Conservation (phyloP, 2,888 invertebrate species). For the Blera fallax region DNA sequence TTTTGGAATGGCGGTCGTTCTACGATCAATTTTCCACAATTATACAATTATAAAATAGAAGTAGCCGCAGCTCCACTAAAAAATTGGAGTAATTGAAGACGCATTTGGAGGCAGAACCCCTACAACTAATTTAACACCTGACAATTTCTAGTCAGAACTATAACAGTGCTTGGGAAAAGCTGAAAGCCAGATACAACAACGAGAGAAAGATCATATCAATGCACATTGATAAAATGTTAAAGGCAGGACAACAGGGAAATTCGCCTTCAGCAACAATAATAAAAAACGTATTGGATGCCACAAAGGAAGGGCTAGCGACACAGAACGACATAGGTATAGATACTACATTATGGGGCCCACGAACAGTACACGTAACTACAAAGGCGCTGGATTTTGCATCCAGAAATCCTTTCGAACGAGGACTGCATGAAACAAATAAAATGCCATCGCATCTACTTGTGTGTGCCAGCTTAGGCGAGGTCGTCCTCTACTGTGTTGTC, state of each 20-base stretch:
- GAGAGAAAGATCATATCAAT: not conserved
- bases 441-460: no score
- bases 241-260: no score
- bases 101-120: slow-evolving; percentile 13
- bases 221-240: not conserved
- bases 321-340: not conserved
- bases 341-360: not conserved
- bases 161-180: not conserved
- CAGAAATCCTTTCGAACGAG: no score
- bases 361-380: no score
- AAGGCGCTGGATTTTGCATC: no score
- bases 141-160: slow-evolving; percentile 14
- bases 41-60: not conserved
- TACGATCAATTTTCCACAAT: slow-evolving; percentile 5
- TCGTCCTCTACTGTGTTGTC: no score
- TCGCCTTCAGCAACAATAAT: no score
- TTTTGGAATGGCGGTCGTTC: slow-evolving; percentile 15
- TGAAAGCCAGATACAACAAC: not conserved
- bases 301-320: not conserved
- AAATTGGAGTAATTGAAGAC: slow-evolving; percentile 29
- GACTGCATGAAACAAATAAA: no score
- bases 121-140: slow-evolving; percentile 18
- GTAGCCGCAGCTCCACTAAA: not conserved
- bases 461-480: no score
- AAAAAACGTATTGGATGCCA: no score